Base-by-base conservation (phyloP, 1,140 invertebrate genomes). In the Drosophila pandora region DNA sequence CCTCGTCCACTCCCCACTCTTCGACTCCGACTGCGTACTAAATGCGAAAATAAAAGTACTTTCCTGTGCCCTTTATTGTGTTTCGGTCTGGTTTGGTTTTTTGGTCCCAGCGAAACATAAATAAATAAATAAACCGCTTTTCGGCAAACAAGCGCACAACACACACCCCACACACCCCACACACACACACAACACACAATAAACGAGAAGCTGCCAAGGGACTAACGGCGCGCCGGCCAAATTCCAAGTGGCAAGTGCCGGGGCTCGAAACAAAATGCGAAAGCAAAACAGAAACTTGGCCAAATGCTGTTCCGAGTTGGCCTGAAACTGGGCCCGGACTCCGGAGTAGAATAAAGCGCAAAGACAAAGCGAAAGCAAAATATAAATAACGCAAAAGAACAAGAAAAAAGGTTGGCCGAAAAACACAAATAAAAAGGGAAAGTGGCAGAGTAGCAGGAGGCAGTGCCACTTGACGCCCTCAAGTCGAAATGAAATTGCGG, bases 61-160 rank as follows among this genome's bases (percentile, higher is more conserved):
- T 74, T 77, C 56, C 60, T 62, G 49, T 65, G 50, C 22, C 45
- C 49, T 55, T 58, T 65, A 62, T 67, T 60, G 39, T 3, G 22
- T 21, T 21, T 47, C 13, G 34, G 32, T 13, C 17, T 21, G 41
- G 41, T 43, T 43, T 43, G 4, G n/a, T 43, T 43, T 43, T 43
- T 62, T 7, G 34, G 23, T 48, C 47, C 47, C 28, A 47, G 55
- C 55, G 41, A 70, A 61, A 82, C 64, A 83, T 78, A 88, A 85
- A 88, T 79, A 87, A 77, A 77, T 76, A 76, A 88, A 83, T 87
- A 88, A 87, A 72, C 70, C 83, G 83, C 76, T 87, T 87, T 71
- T 64, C 64, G 72, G 63, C 73, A 76, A 76, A 76, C 73, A 76
- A 68, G 49, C 56, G 53, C 39, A 57, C 60, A 73, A 56, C 69